Evolutionary conservation across 2,797 vertebrate species (phyloP).

Genomic region (Poeciliopsis gracilis): DNA sequence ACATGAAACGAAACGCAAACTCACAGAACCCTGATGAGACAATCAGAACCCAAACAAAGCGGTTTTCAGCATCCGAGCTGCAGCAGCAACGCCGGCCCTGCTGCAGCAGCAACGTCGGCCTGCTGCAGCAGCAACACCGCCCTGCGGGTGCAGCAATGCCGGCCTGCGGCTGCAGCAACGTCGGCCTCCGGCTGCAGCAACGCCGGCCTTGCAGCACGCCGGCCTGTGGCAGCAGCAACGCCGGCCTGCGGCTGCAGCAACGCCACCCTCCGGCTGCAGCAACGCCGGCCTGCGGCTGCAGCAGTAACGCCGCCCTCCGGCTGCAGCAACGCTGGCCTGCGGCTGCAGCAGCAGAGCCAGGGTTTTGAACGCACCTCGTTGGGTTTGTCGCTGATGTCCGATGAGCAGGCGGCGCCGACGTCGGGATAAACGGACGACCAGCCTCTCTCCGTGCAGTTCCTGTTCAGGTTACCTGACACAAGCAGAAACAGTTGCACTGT

Average conservation of each 20-base stretch:
- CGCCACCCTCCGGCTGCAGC: neutral
- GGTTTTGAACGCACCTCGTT: constrained; percentile 57
- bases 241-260: neutral
- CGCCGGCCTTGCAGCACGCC: neutral
- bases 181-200: neutral
- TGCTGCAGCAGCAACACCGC: neutral
- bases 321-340: neutral
- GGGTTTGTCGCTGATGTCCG: constrained; percentile 35
- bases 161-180: no score
- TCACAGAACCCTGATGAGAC: neutral
- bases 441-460: constrained; percentile 74
- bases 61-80: neutral
- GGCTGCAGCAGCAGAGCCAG: neutral
- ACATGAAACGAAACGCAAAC: neutral
- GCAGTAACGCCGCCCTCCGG: no score
- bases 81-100: neutral
- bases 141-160: neutral
- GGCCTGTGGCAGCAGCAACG: neutral
- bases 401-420: constrained; percentile 62
- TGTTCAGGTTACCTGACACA: constrained; percentile 71
- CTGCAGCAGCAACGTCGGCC: no score
- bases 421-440: constrained; percentile 74
- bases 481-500: neutral
- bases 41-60: neutral
- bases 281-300: neutral